phyloP scores from a whole-genome alignment of 2,888 invertebrate genomes.

The Chrysotoxum bicinctum region DNA sequence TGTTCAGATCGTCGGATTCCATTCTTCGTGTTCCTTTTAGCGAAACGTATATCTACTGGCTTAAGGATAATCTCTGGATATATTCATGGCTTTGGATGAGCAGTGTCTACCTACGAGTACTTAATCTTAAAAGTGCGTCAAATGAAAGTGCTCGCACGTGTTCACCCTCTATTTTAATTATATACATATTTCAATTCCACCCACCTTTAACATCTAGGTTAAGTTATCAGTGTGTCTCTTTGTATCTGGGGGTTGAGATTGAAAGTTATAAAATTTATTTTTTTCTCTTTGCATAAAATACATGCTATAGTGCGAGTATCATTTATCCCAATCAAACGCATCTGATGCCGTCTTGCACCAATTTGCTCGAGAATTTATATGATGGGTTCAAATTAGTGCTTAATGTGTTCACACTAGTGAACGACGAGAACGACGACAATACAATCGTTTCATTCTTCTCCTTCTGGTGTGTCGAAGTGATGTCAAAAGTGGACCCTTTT shows the following conservation, averaged over 20 bases:
- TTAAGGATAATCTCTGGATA: constrained; percentile 50
- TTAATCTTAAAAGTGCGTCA: constrained; percentile 50
- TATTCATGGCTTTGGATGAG: constrained; percentile 60
- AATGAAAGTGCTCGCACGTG: constrained; percentile 62
- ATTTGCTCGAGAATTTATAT: constrained; percentile 57
- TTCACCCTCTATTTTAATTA: constrained; percentile 40
- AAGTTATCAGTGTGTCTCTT: neutral
- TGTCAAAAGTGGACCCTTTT: constrained; percentile 60
- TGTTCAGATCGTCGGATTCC: neutral
- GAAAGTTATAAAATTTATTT: neutral
- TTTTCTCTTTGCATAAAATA: constrained; percentile 30
- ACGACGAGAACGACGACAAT: constrained; percentile 51
- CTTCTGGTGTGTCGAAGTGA: constrained; percentile 66
- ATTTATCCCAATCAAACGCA: constrained; percentile 70
- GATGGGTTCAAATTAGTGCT: constrained; percentile 68
- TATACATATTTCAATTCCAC: constrained; percentile 46
- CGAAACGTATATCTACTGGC: constrained; percentile 12
- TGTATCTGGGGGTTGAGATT: neutral
- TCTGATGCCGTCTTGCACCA: constrained; percentile 60
- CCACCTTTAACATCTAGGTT: constrained; percentile 27
- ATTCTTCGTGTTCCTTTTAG: constrained; percentile 17
- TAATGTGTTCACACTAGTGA: constrained; percentile 70
- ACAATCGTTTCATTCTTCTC: constrained; percentile 49
- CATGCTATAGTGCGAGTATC: constrained; percentile 38
- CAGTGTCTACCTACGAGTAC: constrained; percentile 1